A percentile compares a stretch with the other conserved stretches of the same genome.
Conservation (phyloP, 2,797 vertebrate species). For the Anabacerthia variegaticeps region DNA sequence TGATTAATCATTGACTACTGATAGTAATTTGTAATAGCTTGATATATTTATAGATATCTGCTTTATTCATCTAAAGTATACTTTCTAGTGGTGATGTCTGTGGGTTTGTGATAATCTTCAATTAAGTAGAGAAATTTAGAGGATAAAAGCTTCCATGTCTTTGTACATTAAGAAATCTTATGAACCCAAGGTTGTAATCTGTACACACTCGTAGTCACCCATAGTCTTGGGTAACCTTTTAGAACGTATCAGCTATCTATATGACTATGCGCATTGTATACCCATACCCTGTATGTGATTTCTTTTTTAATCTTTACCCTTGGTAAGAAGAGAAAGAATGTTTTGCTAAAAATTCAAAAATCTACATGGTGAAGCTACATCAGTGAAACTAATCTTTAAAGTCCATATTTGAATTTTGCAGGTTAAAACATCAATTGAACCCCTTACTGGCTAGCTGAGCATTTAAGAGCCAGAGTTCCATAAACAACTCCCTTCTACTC, state of each 20-base stretch:
- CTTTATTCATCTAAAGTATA: not conserved
- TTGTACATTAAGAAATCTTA: not conserved
- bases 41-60: not conserved
- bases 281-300: not conserved
- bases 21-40: not conserved
- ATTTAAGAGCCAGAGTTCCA: not conserved
- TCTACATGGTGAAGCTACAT: not conserved
- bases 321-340: not conserved
- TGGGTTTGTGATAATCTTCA: not conserved
- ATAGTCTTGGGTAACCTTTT: not conserved
- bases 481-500: not conserved
- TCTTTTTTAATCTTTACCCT: not conserved
- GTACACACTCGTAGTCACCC: accelerated
- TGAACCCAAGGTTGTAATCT: accelerated
- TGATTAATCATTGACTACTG: not conserved
- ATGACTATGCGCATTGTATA: not conserved
- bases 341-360: not conserved
- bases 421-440: not conserved
- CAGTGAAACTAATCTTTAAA: not conserved
- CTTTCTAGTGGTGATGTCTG: not conserved
- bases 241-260: not conserved
- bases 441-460: not conserved
- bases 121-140: not conserved
- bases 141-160: not conserved
- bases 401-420: not conserved